phyloP scores from a whole-genome alignment of 2,888 invertebrate genomes.

The Achlya flavicornis region DNA sequence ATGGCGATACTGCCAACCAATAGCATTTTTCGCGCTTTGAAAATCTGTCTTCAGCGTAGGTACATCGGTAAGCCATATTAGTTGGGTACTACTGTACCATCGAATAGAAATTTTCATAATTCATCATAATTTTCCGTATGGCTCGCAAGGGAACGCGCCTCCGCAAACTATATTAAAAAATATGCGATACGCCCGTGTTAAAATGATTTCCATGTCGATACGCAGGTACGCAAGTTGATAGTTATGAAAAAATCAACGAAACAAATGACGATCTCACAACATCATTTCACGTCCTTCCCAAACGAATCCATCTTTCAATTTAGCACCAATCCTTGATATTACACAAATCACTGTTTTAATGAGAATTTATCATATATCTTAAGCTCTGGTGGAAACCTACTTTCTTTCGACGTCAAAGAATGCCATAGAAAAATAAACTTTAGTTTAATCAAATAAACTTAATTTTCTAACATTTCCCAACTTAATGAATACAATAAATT shows the following conservation, averaged over 20 bases:
- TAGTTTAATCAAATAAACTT: too few species aligned
- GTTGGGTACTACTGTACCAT: too few species aligned
- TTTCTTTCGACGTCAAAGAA: too few species aligned
- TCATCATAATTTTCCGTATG: too few species aligned
- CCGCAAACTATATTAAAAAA: too few species aligned
- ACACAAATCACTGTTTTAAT: slow-evolving; percentile 15
- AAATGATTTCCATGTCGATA: neutral
- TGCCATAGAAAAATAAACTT: neutral
- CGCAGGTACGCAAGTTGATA: slow-evolving; percentile 5
- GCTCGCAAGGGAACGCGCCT: too few species aligned
- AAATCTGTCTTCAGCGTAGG: too few species aligned
- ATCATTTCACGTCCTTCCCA: slow-evolving; percentile 24
- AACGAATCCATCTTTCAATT: slow-evolving; percentile 24
- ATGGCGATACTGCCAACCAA: too few species aligned
- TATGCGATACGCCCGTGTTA: too few species aligned
- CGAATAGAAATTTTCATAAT: too few species aligned
- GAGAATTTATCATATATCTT: slow-evolving; percentile 15
- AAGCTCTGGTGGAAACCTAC: neutral
- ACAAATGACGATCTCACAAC: slow-evolving; percentile 42
- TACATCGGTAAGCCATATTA: too few species aligned
- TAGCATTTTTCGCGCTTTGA: too few species aligned
- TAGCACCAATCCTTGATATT: slow-evolving; percentile 62
- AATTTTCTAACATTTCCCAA: neutral
- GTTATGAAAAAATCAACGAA: neutral
- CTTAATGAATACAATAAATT: neutral